Conservation (phyloP, 2,113 vertebrate species). For the Athene noctua region DNA sequence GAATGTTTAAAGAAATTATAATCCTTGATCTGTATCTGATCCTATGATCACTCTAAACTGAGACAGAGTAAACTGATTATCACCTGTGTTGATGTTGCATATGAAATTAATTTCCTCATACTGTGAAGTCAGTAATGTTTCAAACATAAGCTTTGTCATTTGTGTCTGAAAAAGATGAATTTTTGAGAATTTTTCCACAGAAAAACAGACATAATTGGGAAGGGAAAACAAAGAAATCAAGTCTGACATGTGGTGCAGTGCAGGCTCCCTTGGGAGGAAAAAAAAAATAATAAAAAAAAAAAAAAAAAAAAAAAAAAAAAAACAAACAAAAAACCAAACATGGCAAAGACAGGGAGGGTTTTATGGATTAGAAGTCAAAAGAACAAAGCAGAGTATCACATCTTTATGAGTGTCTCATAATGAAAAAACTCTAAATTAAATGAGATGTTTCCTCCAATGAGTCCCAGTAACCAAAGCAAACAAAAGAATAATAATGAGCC, state of each 20-base stretch:
- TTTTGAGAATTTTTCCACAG: background rate
- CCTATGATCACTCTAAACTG: background rate
- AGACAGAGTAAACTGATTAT: background rate
- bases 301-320: no score
- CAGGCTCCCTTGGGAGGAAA: background rate
- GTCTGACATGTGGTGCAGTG: background rate
- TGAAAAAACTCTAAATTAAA: slow-evolving; percentile 61
- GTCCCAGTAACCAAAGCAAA: slow-evolving; percentile 80
- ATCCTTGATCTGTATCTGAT: background rate
- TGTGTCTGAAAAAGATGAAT: background rate
- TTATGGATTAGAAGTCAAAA: slow-evolving; percentile 33
- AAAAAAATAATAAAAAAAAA: no score
- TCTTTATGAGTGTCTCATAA: slow-evolving; percentile 59
- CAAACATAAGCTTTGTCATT: background rate
- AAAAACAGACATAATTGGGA: background rate
- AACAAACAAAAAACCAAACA: no score
- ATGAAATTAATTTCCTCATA: background rate
- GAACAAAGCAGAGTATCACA: background rate
- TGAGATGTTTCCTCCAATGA: slow-evolving; percentile 34
- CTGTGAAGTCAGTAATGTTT: background rate
- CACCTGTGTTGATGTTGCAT: background rate
- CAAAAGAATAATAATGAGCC: slow-evolving; percentile 62
- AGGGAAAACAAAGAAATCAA: slow-evolving; percentile 10
- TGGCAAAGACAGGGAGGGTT: background rate
- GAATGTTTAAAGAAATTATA: background rate